Conservation (phyloP, 92 coral and sea anemone genomes). For the Porites rus region DNA sequence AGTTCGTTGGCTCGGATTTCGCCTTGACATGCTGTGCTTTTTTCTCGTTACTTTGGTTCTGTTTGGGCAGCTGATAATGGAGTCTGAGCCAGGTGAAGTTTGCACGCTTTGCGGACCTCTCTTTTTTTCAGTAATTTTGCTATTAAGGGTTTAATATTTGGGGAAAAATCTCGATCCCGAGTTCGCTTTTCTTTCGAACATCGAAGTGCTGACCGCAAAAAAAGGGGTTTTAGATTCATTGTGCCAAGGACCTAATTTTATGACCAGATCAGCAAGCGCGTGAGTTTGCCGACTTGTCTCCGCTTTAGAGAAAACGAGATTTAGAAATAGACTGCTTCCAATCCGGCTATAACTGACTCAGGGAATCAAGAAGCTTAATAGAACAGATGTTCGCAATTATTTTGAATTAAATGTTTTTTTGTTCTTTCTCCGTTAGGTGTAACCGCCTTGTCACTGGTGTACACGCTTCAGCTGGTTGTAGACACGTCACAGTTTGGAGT, state of each 20-base stretch:
- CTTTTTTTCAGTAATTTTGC: not conserved
- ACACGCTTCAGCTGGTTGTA: not conserved
- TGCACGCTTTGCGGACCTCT: too few species aligned
- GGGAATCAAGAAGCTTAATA: not conserved
- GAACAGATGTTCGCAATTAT: not conserved
- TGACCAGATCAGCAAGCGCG: too few species aligned
- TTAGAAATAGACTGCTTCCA: too few species aligned
- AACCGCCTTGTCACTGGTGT: not conserved
- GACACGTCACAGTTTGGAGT: not conserved
- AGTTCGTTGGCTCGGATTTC: conserved; percentile 8
- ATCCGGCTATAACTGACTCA: not conserved
- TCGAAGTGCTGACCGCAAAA: too few species aligned
- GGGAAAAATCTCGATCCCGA: too few species aligned
- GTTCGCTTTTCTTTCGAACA: too few species aligned
- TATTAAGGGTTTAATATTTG: not conserved
- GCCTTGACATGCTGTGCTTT: conserved; percentile 17
- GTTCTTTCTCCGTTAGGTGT: not conserved
- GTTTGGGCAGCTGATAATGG: not conserved
- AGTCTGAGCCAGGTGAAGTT: not conserved
- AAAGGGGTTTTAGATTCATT: too few species aligned
- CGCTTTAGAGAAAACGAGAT: too few species aligned
- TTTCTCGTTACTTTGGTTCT: not conserved
- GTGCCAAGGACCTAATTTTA: too few species aligned
- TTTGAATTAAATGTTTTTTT: not conserved
- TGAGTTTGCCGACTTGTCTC: too few species aligned